Evolutionary conservation across 2,113 vertebrate genomes (phyloP).

Genomic region (Xiphorhynchus elegans): DNA sequence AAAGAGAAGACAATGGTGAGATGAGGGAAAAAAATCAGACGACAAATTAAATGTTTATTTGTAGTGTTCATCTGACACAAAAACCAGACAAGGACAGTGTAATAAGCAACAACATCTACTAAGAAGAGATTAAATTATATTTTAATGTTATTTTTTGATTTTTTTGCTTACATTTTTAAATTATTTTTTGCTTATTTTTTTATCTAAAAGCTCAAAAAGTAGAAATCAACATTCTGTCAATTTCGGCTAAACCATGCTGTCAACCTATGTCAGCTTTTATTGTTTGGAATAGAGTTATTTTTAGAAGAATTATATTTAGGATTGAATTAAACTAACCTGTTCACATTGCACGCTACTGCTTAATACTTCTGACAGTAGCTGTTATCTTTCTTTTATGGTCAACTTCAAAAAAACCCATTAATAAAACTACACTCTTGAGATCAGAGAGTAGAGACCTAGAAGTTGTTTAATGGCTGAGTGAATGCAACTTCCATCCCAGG

Average conservation of each 20-base stretch:
- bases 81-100: neutral
- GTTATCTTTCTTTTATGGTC: constrained; percentile 8
- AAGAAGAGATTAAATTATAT: neutral
- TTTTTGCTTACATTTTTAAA: neutral
- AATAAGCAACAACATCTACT: neutral
- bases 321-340: neutral
- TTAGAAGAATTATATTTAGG: neutral
- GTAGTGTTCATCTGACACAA: neutral
- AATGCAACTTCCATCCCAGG: neutral
- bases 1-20: neutral
- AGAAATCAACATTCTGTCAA: neutral
- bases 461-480: neutral
- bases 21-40: neutral
- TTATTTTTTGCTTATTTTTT: neutral
- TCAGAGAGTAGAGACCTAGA: neutral
- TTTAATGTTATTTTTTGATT: neutral
- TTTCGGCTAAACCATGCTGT: neutral
- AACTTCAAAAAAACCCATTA: neutral
- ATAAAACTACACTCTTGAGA: constrained; percentile 17
- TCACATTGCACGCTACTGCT: neutral
- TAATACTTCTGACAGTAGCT: neutral
- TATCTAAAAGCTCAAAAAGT: neutral
- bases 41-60: neutral
- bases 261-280: neutral
- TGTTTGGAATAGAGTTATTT: neutral